These are phyloP conservation scores for Eilema sororculum DNA, from an alignment of 2,888 invertebrate species.

Conservation along the genomic window DNA sequence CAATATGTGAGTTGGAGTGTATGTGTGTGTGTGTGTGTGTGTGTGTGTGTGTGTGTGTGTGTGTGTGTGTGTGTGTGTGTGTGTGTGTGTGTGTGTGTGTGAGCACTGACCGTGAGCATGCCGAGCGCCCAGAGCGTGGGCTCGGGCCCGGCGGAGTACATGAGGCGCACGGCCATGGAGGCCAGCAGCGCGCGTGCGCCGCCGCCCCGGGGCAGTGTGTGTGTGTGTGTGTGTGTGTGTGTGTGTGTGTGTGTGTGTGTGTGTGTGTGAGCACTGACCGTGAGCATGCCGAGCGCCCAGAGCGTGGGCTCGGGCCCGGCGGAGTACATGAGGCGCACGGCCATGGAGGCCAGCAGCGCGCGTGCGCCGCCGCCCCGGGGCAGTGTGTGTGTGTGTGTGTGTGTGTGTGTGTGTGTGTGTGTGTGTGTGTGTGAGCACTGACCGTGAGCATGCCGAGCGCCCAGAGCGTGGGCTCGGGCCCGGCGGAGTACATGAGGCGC, in stretches of 20 bases:
- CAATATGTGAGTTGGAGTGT: too few relatives aligned
- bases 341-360: conserved; percentile 92
- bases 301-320: conserved; percentile 97
- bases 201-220: conserved; percentile 89
- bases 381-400: conserved; percentile 59
- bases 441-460: conserved; percentile 95
- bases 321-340: conserved; percentile 95
- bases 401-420: background rate
- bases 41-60: too few relatives aligned
- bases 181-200: conserved; percentile 93
- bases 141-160: conserved; percentile 97
- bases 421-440: conserved; percentile 29
- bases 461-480: conserved; percentile 96
- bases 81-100: background rate
- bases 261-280: conserved; percentile 84
- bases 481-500: conserved; percentile 95
- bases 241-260: background rate
- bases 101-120: conserved; percentile 91
- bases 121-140: conserved; percentile 95
- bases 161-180: conserved; percentile 94
- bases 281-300: conserved; percentile 94
- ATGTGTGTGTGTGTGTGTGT: too few relatives aligned
- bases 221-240: background rate
- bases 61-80: conserved; percentile 87
- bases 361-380: conserved; percentile 93